Evolutionary conservation across 1,140 invertebrate species (phyloP), one percentile per base, ranked within the genome.

Genomic region (Drosophila sucinea): DNA sequence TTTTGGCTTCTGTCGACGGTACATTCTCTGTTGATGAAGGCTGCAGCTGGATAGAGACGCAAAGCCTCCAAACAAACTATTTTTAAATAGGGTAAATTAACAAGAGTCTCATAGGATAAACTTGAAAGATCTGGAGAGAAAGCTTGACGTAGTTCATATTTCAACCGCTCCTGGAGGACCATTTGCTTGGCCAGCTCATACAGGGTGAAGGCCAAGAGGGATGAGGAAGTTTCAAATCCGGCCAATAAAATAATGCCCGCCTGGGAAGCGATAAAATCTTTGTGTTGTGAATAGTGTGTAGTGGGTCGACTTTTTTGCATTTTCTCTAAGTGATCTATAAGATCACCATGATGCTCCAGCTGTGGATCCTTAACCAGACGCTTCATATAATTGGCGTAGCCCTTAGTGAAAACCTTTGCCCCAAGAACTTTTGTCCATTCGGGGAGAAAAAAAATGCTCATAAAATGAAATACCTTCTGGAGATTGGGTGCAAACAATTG

Each of bases 171-270:
- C 70, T 92, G 95, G 6, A 94, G 78, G 0, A 93, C 89, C 0
- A 92, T 94, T 68, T 95, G 82, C 23, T 92, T 75, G 3, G 95
- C 94, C 30, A 96, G 77, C 67, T 94, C 93, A 56, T 93, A 93
- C 2, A 94, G 75, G 0, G 93, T 85, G 69, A 94, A 94, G 0
- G 93, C 85, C 33, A 95, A 83, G 0, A 93, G 92, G 0, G 93
- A 93, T 0, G 94, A 94, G 0, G 94, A 94, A 0, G 95, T 95
- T 51, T 96, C 95, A 67, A 94, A 96, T 32, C 95, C 95, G 29
- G 95, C 95, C 4, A 95, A 67, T 64, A 95, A 93, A 67, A 95
- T 94, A 5, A 94, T 81, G 8, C 93, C 90, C 10, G 93, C 93
- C 85, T 95, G 94, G 2, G 94, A 93, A 2, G 95, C 91, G 1